Percentiles rank a stretch among this genome's conserved stretches.
These are phyloP conservation scores for Sciurus carolinensis DNA, from an alignment of 2,797 vertebrate genomes.

Conservation along the genomic window DNA sequence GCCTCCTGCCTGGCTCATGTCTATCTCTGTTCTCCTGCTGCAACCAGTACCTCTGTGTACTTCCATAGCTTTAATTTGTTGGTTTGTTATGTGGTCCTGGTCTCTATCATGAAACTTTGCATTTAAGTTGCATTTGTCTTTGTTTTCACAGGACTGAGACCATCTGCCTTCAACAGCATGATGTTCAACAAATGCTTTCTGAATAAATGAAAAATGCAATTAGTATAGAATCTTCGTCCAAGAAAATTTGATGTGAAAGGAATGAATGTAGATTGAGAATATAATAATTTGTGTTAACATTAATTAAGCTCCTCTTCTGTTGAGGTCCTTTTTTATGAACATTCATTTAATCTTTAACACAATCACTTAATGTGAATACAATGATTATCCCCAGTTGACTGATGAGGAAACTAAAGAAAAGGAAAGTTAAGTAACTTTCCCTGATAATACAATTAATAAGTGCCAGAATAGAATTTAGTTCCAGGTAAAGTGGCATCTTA, in stretches of 20 bases:
- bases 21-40: neutral
- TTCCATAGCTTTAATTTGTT: neutral
- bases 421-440: neutral
- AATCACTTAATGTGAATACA: neutral
- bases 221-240: neutral
- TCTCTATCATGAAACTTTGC: neutral
- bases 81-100: neutral
- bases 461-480: neutral
- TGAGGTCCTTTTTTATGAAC: neutral
- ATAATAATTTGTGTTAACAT: slow-evolving; percentile 15
- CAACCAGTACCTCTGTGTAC: fast-evolving
- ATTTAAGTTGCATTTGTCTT: neutral
- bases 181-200: neutral
- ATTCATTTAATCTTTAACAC: slow-evolving; percentile 7
- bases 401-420: slow-evolving; percentile 7
- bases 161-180: neutral
- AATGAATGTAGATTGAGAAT: neutral
- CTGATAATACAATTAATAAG: neutral
- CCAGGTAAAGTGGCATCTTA: neutral
- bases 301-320: slow-evolving; percentile 37
- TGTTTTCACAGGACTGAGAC: neutral
- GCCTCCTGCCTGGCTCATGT: fast-evolving
- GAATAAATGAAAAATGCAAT: slow-evolving; percentile 1
- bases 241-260: neutral
- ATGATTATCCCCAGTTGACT: slow-evolving; percentile 8